Evolutionary conservation across 2,797 vertebrate species (phyloP).

Genomic region (Spinus pinus): DNA sequence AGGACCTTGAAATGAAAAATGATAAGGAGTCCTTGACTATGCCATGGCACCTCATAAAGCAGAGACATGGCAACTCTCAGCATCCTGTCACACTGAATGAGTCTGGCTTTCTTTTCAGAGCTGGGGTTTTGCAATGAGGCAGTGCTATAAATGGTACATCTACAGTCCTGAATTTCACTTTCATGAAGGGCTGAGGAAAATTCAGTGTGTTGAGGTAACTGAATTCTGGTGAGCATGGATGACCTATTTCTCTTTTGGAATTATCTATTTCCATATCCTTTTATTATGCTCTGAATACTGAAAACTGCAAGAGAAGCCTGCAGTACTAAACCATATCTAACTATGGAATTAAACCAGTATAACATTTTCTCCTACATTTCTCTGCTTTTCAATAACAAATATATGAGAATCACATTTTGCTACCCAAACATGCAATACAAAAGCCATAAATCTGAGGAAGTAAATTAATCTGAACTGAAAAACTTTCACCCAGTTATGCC

Average conservation of each 20-base stretch:
- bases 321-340: conserved; percentile 51
- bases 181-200: not conserved
- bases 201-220: not conserved
- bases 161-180: not conserved
- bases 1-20: conserved; percentile 43
- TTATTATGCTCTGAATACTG: conserved; percentile 69
- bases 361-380: conserved; percentile 43
- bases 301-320: conserved; percentile 37
- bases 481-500: conserved; percentile 67
- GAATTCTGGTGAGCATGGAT: not conserved
- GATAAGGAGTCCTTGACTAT: not conserved
- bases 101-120: not conserved
- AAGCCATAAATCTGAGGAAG: conserved; percentile 70
- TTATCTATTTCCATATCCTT: conserved; percentile 67
- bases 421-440: conserved; percentile 69
- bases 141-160: not conserved
- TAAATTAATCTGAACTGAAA: conserved; percentile 63
- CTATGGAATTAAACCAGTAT: conserved; percentile 50
- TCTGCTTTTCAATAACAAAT: conserved; percentile 69
- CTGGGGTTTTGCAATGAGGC: not conserved
- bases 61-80: not conserved
- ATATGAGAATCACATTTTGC: conserved; percentile 67
- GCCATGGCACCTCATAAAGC: not conserved
- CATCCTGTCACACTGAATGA: not conserved
- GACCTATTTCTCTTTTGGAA: not conserved